These are phyloP conservation scores for Caretta caretta DNA, from an alignment of 2,113 vertebrate genomes.

Conservation along the genomic window DNA sequence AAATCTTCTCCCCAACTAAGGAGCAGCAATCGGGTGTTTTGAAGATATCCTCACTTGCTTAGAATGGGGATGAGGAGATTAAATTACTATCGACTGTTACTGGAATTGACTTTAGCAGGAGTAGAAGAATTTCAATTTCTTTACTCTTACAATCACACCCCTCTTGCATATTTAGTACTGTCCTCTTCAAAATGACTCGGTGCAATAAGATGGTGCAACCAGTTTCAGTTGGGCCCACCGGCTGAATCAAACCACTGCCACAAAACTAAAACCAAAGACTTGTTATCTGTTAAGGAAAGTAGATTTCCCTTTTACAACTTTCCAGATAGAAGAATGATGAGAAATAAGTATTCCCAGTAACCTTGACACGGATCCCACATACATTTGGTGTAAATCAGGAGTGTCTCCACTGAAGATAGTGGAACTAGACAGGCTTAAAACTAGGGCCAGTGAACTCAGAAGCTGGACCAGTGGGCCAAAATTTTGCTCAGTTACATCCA, in stretches of 20 bases:
- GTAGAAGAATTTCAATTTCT: background rate
- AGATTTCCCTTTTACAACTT: background rate
- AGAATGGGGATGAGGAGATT: slow-evolving; percentile 27
- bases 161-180: fast-evolving
- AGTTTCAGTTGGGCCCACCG: fast-evolving
- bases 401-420: background rate
- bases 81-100: background rate
- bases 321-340: background rate
- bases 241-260: background rate
- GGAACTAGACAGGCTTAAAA: background rate
- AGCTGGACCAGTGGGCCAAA: background rate
- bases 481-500: background rate
- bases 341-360: background rate
- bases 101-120: background rate
- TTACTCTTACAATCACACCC: background rate
- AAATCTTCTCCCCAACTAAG: slow-evolving; percentile 36
- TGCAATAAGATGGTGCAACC: background rate
- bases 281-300: background rate
- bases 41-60: background rate
- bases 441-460: background rate
- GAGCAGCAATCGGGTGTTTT: background rate
- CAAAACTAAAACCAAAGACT: background rate
- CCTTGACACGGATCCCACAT: background rate
- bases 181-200: background rate
- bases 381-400: background rate